phyloP scores from a whole-genome alignment of 2,888 invertebrate genomes.

The Teinopalpus imperialis region DNA sequence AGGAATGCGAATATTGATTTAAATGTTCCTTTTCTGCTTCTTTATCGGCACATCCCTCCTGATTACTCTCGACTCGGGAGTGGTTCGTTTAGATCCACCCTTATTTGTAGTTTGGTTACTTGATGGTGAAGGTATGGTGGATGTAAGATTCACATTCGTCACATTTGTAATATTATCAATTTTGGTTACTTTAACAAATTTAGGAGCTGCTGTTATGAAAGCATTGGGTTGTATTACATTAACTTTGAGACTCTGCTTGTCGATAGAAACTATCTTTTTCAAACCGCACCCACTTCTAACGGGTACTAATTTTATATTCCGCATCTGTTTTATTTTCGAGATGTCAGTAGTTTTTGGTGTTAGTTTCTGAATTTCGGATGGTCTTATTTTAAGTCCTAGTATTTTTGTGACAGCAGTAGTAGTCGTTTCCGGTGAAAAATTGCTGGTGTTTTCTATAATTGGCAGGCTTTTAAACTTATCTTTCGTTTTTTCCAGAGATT shows the following conservation, averaged over 20 bases:
- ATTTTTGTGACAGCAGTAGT: neutral
- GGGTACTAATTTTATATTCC: conserved; percentile 3
- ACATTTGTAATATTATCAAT: neutral
- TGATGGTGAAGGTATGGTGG: neutral
- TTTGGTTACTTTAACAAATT: conserved; percentile 13
- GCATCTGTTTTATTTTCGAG: neutral
- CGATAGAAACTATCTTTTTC: neutral
- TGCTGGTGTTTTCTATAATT: neutral
- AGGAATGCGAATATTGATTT: no score
- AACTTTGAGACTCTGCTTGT: conserved; percentile 1
- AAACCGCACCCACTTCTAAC: neutral
- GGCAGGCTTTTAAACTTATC: neutral
- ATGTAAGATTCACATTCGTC: neutral
- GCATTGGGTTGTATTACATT: conserved; percentile 15
- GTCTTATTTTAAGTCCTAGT: neutral
- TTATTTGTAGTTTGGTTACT: neutral
- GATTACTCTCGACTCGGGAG: neutral
- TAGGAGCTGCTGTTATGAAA: neutral
- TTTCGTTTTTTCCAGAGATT: conserved; percentile 1
- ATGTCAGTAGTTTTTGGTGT: neutral
- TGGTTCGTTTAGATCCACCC: neutral
- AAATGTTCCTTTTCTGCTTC: conserved; percentile 14
- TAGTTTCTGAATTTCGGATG: neutral
- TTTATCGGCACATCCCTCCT: conserved; percentile 15
- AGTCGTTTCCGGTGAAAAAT: no score